Evolutionary conservation across 1,140 invertebrate species (phyloP), one percentile per base, ranked within the genome.

Genomic region (Epicauta chinensis): DNA sequence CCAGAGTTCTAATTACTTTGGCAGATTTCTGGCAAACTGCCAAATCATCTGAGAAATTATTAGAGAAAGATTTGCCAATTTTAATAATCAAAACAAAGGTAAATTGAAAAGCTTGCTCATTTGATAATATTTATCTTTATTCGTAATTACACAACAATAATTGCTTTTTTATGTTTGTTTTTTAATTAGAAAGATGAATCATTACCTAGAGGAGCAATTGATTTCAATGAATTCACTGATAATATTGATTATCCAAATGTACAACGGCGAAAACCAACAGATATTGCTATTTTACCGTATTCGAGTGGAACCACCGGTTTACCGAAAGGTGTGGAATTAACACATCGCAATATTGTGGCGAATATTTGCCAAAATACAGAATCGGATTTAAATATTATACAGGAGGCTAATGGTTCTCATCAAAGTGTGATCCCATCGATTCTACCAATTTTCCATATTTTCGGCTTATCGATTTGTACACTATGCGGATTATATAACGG

Each of bases 251-350:
- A 64, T 61, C 60, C 73, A 2, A 74, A 81, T 47, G 63, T 75
- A 16, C 65, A 37, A 64, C 49, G 49, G 17, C 36, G 66, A 16
- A 63, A 58, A 38, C 13, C 60, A 13, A 62, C 77, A 15, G 79
- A 82, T 61, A 65, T 78, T 6, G 68, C 75, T 9, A 61, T 83
- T 44, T 58, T 85, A 46, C 78, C 79, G 12, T 86, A 79, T 69
- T 86, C 90, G 0, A 93, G 89, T 66, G 91, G 91, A n/a, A 94
- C 91, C 2, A 94, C 90, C 15, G 91, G 93, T 11, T 64, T 87
- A 39, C 91, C 93, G 7, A 95, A 95, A 78, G 91, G 87, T 16
- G 91, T 93, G 0, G 80, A 89, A 72, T 64, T 92, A 0, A 84
- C 85, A 0, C 84, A 94, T 66, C 73, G 62, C 34, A 84, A 82